Conservation (phyloP, 1,140 invertebrate species). For the Drosophila kohkoa region DNA sequence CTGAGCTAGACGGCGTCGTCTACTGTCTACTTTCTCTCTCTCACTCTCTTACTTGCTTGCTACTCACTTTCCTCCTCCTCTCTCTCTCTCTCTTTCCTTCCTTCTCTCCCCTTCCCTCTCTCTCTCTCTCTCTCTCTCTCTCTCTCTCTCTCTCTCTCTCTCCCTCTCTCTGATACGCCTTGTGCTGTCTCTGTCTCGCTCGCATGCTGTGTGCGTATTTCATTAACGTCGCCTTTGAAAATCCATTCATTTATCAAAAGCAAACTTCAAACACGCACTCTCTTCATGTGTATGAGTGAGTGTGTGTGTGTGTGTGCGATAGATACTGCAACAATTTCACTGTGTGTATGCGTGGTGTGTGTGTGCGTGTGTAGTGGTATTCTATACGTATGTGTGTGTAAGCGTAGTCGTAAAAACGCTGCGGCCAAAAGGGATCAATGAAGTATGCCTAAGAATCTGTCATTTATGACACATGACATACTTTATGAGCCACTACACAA, state of each 20-base stretch:
- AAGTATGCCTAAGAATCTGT: constrained; percentile 82
- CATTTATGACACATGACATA: constrained; percentile 82
- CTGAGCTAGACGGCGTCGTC: constrained; percentile 12
- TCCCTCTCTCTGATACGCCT: not conserved
- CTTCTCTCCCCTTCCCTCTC: too few relatives aligned
- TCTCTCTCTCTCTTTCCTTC: constrained; percentile 5
- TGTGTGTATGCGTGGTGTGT: constrained; percentile 7
- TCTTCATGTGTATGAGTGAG: not conserved
- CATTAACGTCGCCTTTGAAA: constrained; percentile 82
- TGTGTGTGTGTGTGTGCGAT: constrained; percentile 27
- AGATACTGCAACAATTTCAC: constrained; percentile 77
- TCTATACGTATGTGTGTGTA: constrained; percentile 6
- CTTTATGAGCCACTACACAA: constrained; percentile 59
- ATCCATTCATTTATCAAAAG: constrained; percentile 83
- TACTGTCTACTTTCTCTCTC: not conserved
- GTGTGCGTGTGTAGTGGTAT: constrained; percentile 3
- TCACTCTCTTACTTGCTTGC: not conserved
- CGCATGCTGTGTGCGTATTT: constrained; percentile 51
- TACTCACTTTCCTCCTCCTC: too few relatives aligned
- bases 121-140: not conserved
- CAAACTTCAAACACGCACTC: constrained; percentile 78
- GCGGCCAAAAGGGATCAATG: constrained; percentile 76
- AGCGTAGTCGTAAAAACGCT: constrained; percentile 63
- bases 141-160: not conserved
- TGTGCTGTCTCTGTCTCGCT: not conserved